Conservation (phyloP, 2,113 vertebrate genomes). For the Regulus satrapa region DNA sequence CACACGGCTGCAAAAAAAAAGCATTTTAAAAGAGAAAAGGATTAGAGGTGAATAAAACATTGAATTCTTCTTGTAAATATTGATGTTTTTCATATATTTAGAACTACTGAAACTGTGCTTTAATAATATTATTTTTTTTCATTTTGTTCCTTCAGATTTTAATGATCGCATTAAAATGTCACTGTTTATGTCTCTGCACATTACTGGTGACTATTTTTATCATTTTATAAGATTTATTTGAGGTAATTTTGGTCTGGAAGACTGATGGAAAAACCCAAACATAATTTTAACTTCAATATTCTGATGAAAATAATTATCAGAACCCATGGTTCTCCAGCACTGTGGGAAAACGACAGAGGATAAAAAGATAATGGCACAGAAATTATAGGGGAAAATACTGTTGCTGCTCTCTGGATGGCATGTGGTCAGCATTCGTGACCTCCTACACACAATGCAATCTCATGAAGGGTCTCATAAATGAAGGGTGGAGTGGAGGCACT, state of each 20-base stretch:
- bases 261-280: neutral
- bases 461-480: too few species aligned
- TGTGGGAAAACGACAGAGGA: neutral
- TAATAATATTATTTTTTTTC: neutral
- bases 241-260: neutral
- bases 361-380: neutral
- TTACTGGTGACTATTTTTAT: neutral
- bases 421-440: accelerated
- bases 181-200: neutral
- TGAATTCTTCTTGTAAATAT: neutral
- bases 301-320: neutral
- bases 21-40: neutral
- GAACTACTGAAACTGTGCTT: neutral
- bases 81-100: neutral
- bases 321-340: neutral
- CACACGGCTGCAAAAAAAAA: neutral
- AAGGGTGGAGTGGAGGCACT: neutral
- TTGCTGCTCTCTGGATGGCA: neutral
- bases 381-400: neutral
- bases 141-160: neutral
- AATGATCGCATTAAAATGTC: neutral
- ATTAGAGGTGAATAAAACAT: neutral
- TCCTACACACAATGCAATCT: neutral
- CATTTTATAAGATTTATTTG: neutral
- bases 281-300: neutral